These are phyloP conservation scores for Temnothorax unifasciatus DNA, from an alignment of 2,888 invertebrate genomes.

Conservation along the genomic window DNA sequence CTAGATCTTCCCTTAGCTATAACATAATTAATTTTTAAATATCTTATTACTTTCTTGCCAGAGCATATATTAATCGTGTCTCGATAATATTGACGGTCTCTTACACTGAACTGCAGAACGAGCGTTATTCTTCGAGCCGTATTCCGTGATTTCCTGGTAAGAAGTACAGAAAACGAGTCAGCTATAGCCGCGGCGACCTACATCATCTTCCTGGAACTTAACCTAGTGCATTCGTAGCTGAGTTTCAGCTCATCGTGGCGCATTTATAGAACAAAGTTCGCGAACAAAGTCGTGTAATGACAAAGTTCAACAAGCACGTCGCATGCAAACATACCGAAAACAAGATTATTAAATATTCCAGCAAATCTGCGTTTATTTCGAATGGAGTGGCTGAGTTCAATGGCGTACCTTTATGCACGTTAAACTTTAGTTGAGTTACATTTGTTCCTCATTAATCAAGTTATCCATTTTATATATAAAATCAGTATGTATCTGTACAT, in stretches of 20 bases:
- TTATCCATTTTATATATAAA: not conserved
- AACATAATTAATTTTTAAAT: slow-evolving; percentile 6
- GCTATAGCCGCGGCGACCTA: slow-evolving; percentile 72
- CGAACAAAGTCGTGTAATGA: slow-evolving; percentile 23
- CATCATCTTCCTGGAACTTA: slow-evolving; percentile 78
- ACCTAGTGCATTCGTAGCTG: slow-evolving; percentile 63
- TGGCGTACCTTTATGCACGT: not conserved
- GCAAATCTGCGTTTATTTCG: not conserved
- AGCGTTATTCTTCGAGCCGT: slow-evolving; percentile 34
- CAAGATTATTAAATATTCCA: slow-evolving; percentile 40
- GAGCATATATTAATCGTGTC: not conserved
- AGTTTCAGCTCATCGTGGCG: slow-evolving; percentile 29
- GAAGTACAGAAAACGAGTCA: slow-evolving; percentile 57
- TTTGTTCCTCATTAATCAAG: not conserved
- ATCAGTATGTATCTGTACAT: not conserved
- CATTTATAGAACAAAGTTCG: slow-evolving; percentile 66
- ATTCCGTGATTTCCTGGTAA: slow-evolving; percentile 68
- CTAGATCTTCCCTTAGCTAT: not conserved
- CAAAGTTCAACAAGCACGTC: slow-evolving; percentile 37
- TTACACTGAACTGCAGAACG: slow-evolving; percentile 8
- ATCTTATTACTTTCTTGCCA: not conserved
- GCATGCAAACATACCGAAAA: slow-evolving; percentile 36
- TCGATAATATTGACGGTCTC: not conserved
- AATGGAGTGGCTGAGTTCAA: not conserved
- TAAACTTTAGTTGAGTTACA: not conserved